Evolutionary conservation across 1,140 invertebrate species (phyloP).

Genomic region (Aleiodes sp.): DNA sequence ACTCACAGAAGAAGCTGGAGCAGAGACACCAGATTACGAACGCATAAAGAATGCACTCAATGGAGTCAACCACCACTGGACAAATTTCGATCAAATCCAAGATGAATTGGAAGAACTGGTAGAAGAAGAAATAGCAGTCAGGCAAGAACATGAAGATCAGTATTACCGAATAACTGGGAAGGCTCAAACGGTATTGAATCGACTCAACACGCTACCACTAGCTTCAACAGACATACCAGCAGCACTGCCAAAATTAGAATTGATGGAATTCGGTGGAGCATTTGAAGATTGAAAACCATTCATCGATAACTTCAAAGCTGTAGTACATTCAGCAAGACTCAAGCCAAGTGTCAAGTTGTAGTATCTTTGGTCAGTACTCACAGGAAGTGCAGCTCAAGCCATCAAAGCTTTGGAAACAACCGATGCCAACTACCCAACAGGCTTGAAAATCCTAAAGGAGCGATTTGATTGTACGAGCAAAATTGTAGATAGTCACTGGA

Average conservation of each 20-base stretch:
- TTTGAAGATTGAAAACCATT: no score
- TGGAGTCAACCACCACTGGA: not conserved
- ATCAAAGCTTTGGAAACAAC: conserved; percentile 48
- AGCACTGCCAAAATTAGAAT: no score
- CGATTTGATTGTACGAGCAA: conserved; percentile 54
- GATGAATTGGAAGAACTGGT: not conserved
- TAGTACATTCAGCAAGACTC: conserved; percentile 46
- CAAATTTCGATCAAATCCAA: conserved; percentile 16
- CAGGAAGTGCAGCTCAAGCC: conserved; percentile 45
- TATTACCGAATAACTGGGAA: not conserved
- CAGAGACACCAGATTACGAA: not conserved
- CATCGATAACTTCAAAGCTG: conserved; percentile 44
- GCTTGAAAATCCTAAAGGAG: conserved; percentile 50
- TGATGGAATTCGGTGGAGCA: no score
- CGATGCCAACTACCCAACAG: conserved; percentile 51
- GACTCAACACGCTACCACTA: no score
- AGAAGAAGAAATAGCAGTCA: not conserved
- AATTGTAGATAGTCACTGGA: conserved; percentile 51
- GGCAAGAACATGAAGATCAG: not conserved
- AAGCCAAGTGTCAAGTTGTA: conserved; percentile 45
- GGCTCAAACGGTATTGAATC: not conserved
- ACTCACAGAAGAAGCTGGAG: not conserved
- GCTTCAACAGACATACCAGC: no score
- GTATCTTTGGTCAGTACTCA: conserved; percentile 47
- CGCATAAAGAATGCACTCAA: not conserved